These are phyloP conservation scores for Setipinna tenuifilis DNA, from an alignment of 2,797 vertebrate species.

Conservation along the genomic window DNA sequence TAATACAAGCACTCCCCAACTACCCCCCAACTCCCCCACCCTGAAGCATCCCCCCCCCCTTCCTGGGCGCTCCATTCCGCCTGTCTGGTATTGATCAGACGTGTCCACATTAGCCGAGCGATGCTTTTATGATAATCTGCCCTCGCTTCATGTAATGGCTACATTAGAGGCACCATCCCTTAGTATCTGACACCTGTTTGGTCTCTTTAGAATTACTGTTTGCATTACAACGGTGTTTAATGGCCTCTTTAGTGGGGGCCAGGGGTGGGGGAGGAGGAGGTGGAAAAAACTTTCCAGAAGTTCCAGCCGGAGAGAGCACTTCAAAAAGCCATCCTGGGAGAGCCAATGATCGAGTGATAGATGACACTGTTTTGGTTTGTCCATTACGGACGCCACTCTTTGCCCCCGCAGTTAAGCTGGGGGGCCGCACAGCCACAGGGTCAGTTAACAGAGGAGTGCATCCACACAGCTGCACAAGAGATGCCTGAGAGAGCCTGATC, in stretches of 20 bases:
- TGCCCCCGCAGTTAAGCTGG: slow-evolving; percentile 5
- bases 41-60: slow-evolving; percentile 47
- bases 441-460: slow-evolving; percentile 27
- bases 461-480: slow-evolving; percentile 35
- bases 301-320: slow-evolving; percentile 75
- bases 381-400: slow-evolving; percentile 23
- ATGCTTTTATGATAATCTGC: slow-evolving; percentile 84
- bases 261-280: slow-evolving; percentile 48
- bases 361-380: slow-evolving; percentile 58
- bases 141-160: slow-evolving; percentile 75
- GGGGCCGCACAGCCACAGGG: slow-evolving; percentile 12
- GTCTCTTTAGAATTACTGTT: slow-evolving; percentile 75
- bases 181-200: slow-evolving; percentile 78
- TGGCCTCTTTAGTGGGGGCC: slow-evolving; percentile 70
- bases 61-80: slow-evolving; percentile 63
- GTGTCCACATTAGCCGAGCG: slow-evolving; percentile 77
- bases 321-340: slow-evolving; percentile 64
- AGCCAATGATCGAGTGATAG: slow-evolving; percentile 66
- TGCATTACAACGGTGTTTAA: slow-evolving; percentile 80
- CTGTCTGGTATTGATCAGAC: slow-evolving; percentile 80
- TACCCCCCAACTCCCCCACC: slow-evolving; percentile 46
- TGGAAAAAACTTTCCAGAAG: slow-evolving; percentile 74
- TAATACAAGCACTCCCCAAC: slow-evolving; percentile 60
- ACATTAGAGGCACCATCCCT: slow-evolving; percentile 78
- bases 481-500: slow-evolving; percentile 60